Conservation (phyloP, 2,797 vertebrate species). For the Eutrigla gurnardus region DNA sequence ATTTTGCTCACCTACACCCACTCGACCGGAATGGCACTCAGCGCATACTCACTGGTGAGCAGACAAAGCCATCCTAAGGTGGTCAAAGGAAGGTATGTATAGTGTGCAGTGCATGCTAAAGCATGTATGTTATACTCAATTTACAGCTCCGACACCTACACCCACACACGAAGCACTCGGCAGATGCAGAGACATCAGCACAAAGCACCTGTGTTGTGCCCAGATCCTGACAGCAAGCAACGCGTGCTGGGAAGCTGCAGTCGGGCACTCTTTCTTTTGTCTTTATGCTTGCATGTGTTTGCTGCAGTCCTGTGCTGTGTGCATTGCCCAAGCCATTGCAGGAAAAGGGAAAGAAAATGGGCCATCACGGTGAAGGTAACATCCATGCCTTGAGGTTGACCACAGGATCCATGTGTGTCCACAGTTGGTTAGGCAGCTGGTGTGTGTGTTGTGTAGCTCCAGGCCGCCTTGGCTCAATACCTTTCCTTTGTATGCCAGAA, state of each 20-base stretch:
- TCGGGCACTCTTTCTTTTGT: slow-evolving; percentile 16
- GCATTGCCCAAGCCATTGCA: slow-evolving; percentile 9
- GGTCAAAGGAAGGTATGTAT: slow-evolving; percentile 46
- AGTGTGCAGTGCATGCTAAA: slow-evolving; percentile 40
- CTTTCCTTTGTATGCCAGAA: slow-evolving; percentile 51
- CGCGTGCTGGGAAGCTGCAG: slow-evolving; percentile 38
- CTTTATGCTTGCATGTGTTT: not conserved
- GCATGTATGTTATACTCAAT: slow-evolving; percentile 53
- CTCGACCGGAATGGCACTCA: slow-evolving; percentile 61
- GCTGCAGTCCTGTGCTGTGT: slow-evolving; percentile 5
- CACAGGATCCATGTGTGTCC: slow-evolving; percentile 61
- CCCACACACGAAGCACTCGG: slow-evolving; percentile 47
- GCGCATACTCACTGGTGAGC: slow-evolving; percentile 45
- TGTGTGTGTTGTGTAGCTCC: slow-evolving; percentile 67
- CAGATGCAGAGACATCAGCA: slow-evolving; percentile 61
- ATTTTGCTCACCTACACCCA: slow-evolving; percentile 65
- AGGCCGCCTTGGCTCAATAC: slow-evolving; percentile 62
- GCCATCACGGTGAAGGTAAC: slow-evolving; percentile 59
- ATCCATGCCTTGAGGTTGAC: slow-evolving; percentile 71
- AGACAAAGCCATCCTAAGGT: slow-evolving; percentile 62
- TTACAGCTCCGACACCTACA: slow-evolving; percentile 65
- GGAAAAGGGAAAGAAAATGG: slow-evolving; percentile 45
- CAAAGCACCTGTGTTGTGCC: slow-evolving; percentile 44
- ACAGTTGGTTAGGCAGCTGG: slow-evolving; percentile 72
- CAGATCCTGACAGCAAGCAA: slow-evolving; percentile 37